Base-by-base conservation (phyloP, 37 sponge, comb jelly and placozoan genomes). In the Chondrilla cf. caribensis region DNA sequence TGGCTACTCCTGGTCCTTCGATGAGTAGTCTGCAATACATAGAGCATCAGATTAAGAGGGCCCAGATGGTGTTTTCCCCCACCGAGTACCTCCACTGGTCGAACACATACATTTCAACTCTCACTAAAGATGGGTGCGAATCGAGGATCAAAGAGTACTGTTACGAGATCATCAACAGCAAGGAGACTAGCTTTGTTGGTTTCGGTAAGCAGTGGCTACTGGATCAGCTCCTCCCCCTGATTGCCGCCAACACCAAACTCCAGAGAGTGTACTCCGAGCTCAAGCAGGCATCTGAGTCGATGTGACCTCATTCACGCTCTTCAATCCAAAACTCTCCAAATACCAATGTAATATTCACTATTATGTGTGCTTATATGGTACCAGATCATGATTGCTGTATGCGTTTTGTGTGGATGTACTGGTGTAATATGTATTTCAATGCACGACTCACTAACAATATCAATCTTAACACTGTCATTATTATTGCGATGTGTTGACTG, bases 201-300 rank as follows among this genome's bases (percentile, higher is more conserved):
- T 68, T 85, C 31, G 55, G 40, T 19, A 93, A 86, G 78, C 39
- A 66, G 0, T 42, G 40, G 1, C 70, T 93, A 6, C 31, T 94
- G 70, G 75, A 83, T 36, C 60, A 88, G n/a, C 51, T 85, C 24
- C 66, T 94, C 25, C 58, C 80, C 1, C 15, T 81, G 19, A 75
- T 94, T 32, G 88, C 86, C 14, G 39, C 78, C 38, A 89, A 93
- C 43, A 59, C 88, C 22, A 86, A 59, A 33, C 76, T 90, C 15
- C 94, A 94, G 78, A 78, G 94, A 57, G 60, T 94, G 21, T 94
- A 94, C 41, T 80, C 57, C 57, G 94, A 94, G 38, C 77, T 94
- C 0, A 87, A 80, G 51, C 88, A 85, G 21, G 62, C 87, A 22
- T 18, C 82, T n/a, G n/a, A n/a, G n/a, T n/a, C n/a, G n/a, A n/a